Conservation (phyloP, 2,888 invertebrate species). For the Operophtera brumata region DNA sequence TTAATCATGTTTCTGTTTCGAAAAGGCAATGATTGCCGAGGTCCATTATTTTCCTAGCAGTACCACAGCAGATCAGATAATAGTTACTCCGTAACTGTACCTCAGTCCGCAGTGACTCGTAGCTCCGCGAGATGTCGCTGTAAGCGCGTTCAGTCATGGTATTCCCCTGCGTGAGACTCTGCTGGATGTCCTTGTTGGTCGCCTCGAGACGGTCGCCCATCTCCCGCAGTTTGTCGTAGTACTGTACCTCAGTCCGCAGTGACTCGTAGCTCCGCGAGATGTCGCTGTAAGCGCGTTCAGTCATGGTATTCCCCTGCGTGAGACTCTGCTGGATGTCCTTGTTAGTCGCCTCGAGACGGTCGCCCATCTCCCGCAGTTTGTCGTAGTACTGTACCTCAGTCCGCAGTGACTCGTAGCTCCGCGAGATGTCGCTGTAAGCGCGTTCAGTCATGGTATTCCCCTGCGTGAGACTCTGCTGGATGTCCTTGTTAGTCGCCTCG, state of each 20-base stretch:
- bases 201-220: slow-evolving; percentile 71
- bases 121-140: slow-evolving; percentile 77
- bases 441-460: slow-evolving; percentile 78
- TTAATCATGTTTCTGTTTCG: too few relatives aligned
- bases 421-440: slow-evolving; percentile 77
- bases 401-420: slow-evolving; percentile 77
- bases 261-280: slow-evolving; percentile 78
- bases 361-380: slow-evolving; percentile 78
- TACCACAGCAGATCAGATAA: too few relatives aligned
- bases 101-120: slow-evolving; percentile 77
- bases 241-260: slow-evolving; percentile 78
- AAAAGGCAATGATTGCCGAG: too few relatives aligned
- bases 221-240: slow-evolving; percentile 81
- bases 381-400: too few relatives aligned
- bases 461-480: slow-evolving; percentile 81
- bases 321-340: slow-evolving; percentile 81
- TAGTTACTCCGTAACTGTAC: too few relatives aligned
- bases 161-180: slow-evolving; percentile 81
- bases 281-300: slow-evolving; percentile 78
- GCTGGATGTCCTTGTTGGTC: slow-evolving; percentile 81
- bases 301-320: slow-evolving; percentile 78
- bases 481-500: slow-evolving; percentile 78
- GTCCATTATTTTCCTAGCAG: too few relatives aligned
- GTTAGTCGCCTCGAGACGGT: slow-evolving; percentile 74
- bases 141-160: slow-evolving; percentile 79